Conservation (phyloP, 1,140 invertebrate genomes). For the Mesaphorura yosii region DNA sequence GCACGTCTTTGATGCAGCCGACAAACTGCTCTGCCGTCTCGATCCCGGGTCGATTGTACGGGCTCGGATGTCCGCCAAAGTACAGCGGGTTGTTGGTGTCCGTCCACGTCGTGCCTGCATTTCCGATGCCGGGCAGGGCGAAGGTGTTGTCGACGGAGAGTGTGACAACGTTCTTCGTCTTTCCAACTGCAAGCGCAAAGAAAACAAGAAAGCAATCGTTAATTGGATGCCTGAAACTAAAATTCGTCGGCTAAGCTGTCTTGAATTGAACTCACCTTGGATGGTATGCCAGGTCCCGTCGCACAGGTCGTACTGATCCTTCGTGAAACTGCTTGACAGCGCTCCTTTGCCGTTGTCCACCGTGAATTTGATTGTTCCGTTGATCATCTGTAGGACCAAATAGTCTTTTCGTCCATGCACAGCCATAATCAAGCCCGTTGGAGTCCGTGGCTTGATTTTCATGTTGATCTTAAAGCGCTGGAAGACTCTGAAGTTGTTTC, state of each 20-base stretch:
- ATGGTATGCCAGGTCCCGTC: slow-evolving; percentile 90
- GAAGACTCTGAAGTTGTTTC: slow-evolving; percentile 65
- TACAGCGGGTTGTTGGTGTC: slow-evolving; percentile 75
- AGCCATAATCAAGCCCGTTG: slow-evolving; percentile 56
- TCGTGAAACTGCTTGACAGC: slow-evolving; percentile 56
- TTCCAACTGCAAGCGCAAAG: slow-evolving; percentile 52
- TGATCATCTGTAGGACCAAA: slow-evolving; percentile 71
- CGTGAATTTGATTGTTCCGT: slow-evolving; percentile 56
- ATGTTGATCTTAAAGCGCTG: slow-evolving; percentile 64
- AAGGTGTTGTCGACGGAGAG: slow-evolving; percentile 65
- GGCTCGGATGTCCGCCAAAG: slow-evolving; percentile 69
- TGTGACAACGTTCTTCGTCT: slow-evolving; percentile 69
- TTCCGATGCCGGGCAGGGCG: slow-evolving; percentile 52
- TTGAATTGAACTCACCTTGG: slow-evolving; percentile 46
- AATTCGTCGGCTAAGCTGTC: neutral
- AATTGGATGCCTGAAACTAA: no score
- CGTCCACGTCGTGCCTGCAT: slow-evolving; percentile 49
- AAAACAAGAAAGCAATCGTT: no score
- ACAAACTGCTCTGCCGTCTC: slow-evolving; percentile 55
- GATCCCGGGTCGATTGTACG: slow-evolving; percentile 40
- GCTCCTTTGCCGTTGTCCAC: slow-evolving; percentile 74
- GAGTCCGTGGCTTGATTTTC: slow-evolving; percentile 75
- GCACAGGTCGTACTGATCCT: slow-evolving; percentile 60
- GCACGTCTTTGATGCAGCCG: slow-evolving; percentile 37
- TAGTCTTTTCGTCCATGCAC: slow-evolving; percentile 67